Percentiles rank a stretch among this genome's conserved stretches.
phyloP scores from a whole-genome alignment of 2,113 vertebrate species.

The Peromyscus maniculatus region DNA sequence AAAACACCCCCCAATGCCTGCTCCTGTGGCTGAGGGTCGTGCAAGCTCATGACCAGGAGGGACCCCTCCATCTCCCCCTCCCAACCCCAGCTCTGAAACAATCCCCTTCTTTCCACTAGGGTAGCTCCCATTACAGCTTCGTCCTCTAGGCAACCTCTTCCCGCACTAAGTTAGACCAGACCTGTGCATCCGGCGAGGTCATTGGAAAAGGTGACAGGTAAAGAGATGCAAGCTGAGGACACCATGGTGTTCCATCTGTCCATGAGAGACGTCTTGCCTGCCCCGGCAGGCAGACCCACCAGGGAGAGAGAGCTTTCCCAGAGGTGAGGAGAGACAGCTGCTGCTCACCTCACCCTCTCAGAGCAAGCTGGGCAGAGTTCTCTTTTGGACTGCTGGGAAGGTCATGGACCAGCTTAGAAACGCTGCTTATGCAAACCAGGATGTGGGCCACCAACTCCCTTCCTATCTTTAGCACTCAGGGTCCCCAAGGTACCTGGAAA shows the following conservation, averaged over 20 bases:
- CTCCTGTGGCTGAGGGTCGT: neutral
- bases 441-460: constrained; percentile 66
- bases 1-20: neutral
- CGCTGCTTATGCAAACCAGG: constrained; percentile 46
- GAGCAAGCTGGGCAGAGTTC: neutral
- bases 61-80: neutral
- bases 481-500: constrained; percentile 53
- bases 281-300: no score
- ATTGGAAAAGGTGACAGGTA: neutral
- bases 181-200: neutral
- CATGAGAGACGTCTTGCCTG: neutral
- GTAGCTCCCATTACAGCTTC: neutral
- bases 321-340: neutral
- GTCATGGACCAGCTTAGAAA: constrained; percentile 66
- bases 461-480: constrained; percentile 68
- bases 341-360: neutral
- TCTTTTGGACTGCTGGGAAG: neutral
- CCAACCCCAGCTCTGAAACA: neutral
- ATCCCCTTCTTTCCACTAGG: neutral
- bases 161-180: neutral
- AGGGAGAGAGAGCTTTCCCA: neutral
- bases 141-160: neutral
- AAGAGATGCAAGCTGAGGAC: neutral
- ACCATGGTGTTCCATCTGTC: neutral
- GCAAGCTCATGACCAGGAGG: neutral